Evolutionary conservation across 2,797 vertebrate species (phyloP).

Genomic region (Myotis myotis): DNA sequence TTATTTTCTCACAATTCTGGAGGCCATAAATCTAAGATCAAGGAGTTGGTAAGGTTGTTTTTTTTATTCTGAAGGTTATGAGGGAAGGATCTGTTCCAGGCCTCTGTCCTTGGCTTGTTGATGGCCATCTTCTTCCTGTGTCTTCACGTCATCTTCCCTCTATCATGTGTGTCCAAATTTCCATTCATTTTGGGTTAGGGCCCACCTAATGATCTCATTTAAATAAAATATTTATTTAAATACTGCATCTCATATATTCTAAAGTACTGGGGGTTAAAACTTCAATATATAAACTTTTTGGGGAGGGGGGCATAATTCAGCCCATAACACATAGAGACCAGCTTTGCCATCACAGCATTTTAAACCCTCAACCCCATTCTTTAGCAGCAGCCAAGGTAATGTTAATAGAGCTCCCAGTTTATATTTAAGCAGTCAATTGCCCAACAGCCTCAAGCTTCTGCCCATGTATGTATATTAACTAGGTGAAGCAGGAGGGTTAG

Average conservation of each 20-base stretch:
- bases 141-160: background rate
- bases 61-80: background rate
- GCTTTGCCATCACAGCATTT: background rate
- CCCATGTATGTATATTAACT: background rate
- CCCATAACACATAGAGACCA: background rate
- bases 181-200: background rate
- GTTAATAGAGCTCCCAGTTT: slow-evolving; percentile 20
- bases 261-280: background rate
- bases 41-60: background rate
- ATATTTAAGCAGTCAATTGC: background rate
- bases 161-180: background rate
- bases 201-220: background rate
- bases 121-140: background rate
- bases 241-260: background rate
- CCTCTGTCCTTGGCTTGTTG: background rate
- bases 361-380: background rate
- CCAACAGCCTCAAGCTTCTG: background rate
- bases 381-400: background rate
- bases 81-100: background rate
- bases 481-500: background rate
- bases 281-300: background rate
- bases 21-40: background rate
- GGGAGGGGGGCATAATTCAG: background rate
- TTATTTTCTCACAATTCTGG: slow-evolving; percentile 8
- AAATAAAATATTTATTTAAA: slow-evolving; percentile 25